phyloP scores from a whole-genome alignment of 2,113 vertebrate species.

The Thalassoma bifasciatum region DNA sequence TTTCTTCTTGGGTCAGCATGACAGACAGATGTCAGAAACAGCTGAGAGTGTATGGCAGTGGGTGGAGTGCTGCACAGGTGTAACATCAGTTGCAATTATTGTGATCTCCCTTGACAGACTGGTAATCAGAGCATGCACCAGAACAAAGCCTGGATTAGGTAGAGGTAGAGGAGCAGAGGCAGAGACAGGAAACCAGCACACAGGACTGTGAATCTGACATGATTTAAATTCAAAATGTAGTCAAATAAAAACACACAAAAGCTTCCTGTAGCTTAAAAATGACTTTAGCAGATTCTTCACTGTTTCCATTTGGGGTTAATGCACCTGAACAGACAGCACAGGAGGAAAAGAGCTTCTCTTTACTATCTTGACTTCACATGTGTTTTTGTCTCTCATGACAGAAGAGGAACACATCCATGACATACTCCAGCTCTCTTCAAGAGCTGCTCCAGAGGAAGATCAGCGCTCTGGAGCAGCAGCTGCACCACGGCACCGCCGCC shows the following conservation, averaged over 20 bases:
- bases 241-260: background rate
- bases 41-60: background rate
- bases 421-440: conserved; percentile 83
- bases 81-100: conserved; percentile 75
- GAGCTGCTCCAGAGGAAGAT: conserved; percentile 88
- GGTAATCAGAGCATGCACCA: conserved; percentile 60
- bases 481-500: conserved; percentile 65
- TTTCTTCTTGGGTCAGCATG: conserved; percentile 19
- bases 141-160: conserved; percentile 71
- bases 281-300: background rate
- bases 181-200: conserved; percentile 8
- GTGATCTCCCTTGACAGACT: conserved; percentile 72
- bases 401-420: conserved; percentile 83
- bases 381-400: conserved; percentile 51
- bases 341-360: background rate
- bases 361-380: conserved; percentile 2
- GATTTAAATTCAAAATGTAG: background rate
- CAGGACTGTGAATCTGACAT: background rate
- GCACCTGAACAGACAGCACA: background rate
- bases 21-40: conserved; percentile 52
- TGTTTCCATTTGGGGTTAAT: background rate
- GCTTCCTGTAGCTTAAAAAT: background rate
- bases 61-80: conserved; percentile 11
- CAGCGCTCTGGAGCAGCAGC: conserved; percentile 82
- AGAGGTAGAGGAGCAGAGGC: conserved; percentile 22